phyloP scores from a whole-genome alignment of 1,140 invertebrate species.

The Spodoptera frugiperda region DNA sequence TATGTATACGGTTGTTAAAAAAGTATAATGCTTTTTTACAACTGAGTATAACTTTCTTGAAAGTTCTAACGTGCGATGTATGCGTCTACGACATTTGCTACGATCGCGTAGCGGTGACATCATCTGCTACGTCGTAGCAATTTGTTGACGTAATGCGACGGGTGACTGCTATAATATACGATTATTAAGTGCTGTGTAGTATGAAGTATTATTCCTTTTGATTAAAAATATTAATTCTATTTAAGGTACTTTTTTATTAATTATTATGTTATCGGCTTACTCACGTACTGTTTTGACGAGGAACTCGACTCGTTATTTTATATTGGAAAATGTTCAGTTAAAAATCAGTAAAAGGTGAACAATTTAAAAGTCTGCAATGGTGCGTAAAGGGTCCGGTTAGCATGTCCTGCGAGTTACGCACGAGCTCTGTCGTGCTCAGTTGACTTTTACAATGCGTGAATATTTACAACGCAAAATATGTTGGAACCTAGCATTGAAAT shows the following conservation, averaged over 20 bases:
- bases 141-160: background rate
- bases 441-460: slow-evolving; percentile 40
- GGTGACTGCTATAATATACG: too few species aligned
- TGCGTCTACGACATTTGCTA: background rate
- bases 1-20: too few species aligned
- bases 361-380: slow-evolving; percentile 34
- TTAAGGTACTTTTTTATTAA: too few species aligned
- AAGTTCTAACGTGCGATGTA: background rate
- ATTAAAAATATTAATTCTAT: too few species aligned
- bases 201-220: too few species aligned
- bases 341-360: slow-evolving; percentile 2
- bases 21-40: too few species aligned
- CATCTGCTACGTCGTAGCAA: slow-evolving; percentile 17
- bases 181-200: too few species aligned
- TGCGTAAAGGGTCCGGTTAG: slow-evolving; percentile 24
- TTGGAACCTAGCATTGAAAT: background rate
- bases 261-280: too few species aligned
- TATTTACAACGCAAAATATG: slow-evolving; percentile 25
- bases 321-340: slow-evolving; percentile 2
- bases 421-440: slow-evolving; percentile 34
- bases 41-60: background rate
- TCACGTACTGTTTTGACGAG: too few species aligned
- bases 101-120: slow-evolving; percentile 22
- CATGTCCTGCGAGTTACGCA: slow-evolving; percentile 25
- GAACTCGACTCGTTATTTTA: too few species aligned